These are phyloP conservation scores for Eonycteris spelaea DNA, from an alignment of 2,113 vertebrate genomes.

Conservation along the genomic window DNA sequence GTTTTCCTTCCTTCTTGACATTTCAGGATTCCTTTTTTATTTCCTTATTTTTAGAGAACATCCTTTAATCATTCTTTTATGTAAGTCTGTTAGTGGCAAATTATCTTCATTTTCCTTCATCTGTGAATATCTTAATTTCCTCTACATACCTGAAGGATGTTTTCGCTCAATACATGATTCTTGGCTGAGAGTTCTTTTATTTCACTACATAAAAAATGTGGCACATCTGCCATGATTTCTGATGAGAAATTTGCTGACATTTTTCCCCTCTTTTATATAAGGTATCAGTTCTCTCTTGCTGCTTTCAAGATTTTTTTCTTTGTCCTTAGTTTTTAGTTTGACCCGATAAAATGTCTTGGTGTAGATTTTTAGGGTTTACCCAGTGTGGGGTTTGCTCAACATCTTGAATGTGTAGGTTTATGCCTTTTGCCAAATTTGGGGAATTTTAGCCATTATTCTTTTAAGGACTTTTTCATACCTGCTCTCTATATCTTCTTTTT, in stretches of 20 bases:
- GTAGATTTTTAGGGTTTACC: not conserved
- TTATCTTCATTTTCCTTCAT: conserved; percentile 5
- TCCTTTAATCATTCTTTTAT: not conserved
- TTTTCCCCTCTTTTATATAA: not conserved
- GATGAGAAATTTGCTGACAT: not conserved
- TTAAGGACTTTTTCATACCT: not conserved
- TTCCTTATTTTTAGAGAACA: not conserved
- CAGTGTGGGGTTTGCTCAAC: not conserved
- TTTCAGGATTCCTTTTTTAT: not conserved
- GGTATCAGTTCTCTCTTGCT: not conserved
- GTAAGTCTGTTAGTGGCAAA: not conserved
- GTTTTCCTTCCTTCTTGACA: not conserved
- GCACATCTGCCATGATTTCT: not conserved
- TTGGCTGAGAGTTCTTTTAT: not conserved
- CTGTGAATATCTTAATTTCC: not conserved
- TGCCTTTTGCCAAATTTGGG: not conserved
- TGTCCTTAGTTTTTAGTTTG: not conserved
- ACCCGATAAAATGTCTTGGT: not conserved
- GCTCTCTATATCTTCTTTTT: not conserved
- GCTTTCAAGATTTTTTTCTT: not conserved
- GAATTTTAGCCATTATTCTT: not conserved
- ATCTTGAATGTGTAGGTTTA: not conserved
- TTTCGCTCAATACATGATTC: not conserved
- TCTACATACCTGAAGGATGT: not conserved
- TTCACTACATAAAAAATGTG: not conserved